phyloP scores from a whole-genome alignment of 2,888 invertebrate species.

The Amphimallon solstitiale region DNA sequence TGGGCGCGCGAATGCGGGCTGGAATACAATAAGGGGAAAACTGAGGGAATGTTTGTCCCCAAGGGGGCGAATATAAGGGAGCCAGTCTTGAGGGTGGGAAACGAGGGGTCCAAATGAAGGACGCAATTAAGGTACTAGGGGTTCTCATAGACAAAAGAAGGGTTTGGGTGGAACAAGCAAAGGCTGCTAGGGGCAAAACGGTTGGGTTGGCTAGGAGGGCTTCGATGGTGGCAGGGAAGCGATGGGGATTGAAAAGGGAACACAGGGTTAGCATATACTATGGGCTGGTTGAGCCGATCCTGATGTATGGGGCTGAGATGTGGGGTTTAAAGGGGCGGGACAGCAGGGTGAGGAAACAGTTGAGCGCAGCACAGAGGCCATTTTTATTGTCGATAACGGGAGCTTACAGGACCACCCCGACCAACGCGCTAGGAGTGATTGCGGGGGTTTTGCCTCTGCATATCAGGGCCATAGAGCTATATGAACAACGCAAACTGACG shows the following conservation, averaged over 20 bases:
- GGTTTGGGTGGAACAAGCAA: not conserved
- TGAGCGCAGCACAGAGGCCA: slow-evolving; percentile 40
- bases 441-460: slow-evolving; percentile 4
- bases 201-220: not conserved
- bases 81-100: too few relatives aligned
- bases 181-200: not conserved
- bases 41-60: not conserved
- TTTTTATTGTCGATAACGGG: slow-evolving; percentile 39
- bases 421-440: slow-evolving; percentile 31
- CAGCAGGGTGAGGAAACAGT: slow-evolving; percentile 31
- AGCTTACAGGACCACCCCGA: slow-evolving; percentile 42
- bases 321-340: slow-evolving; percentile 42
- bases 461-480: too few relatives aligned
- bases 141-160: too few relatives aligned
- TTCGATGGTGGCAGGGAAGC: not conserved
- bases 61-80: too few relatives aligned
- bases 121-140: too few relatives aligned
- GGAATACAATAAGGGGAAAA: not conserved
- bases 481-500: too few relatives aligned
- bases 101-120: too few relatives aligned
- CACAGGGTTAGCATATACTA: not conserved
- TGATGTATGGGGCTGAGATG: slow-evolving; percentile 43
- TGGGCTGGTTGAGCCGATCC: slow-evolving; percentile 35
- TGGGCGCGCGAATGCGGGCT: not conserved
- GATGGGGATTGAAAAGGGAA: not conserved